These are phyloP conservation scores for Harpegnathos saltator DNA, from an alignment of 1,140 invertebrate species.

Conservation along the genomic window DNA sequence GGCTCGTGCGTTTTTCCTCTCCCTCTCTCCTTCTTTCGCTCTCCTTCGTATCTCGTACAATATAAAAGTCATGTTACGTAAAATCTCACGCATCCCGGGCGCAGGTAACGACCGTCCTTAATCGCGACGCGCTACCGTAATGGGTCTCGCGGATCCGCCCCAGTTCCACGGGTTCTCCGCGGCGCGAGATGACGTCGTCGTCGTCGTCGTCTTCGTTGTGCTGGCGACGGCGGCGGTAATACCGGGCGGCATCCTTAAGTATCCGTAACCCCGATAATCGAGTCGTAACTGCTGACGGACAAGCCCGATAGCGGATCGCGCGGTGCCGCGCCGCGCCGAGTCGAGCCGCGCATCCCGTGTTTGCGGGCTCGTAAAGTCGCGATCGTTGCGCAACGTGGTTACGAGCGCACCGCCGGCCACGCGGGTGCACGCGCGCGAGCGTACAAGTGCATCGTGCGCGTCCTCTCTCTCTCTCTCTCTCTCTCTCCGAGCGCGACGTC, in stretches of 20 bases:
- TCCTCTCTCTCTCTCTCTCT: too few relatives aligned
- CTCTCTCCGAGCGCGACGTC: conserved; percentile 28
- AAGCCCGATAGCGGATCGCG: conserved; percentile 46
- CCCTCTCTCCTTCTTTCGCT: neutral
- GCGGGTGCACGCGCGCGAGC: conserved; percentile 3
- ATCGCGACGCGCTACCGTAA: conserved; percentile 19
- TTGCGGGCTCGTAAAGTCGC: conserved; percentile 69
- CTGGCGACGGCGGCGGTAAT: neutral
- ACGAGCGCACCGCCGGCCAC: conserved; percentile 43
- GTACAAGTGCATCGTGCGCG: conserved; percentile 35
- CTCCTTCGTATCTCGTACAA: neutral
- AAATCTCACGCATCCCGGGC: conserved; percentile 42
- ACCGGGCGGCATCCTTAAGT: conserved; percentile 40
- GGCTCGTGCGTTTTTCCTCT: neutral
- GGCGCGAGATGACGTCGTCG: neutral
- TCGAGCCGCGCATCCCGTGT: conserved; percentile 37
- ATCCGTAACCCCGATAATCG: conserved; percentile 63
- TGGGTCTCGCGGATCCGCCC: conserved; percentile 8
- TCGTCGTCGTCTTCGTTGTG: too few relatives aligned
- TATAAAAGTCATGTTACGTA: conserved; percentile 32
- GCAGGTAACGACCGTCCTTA: conserved; percentile 40
- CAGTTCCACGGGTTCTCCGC: conserved; percentile 12
- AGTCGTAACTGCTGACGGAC: conserved; percentile 60
- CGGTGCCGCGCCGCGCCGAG: neutral
- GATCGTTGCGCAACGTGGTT: conserved; percentile 72